Percentiles rank a stretch among this genome's conserved stretches.
Evolutionary conservation across 1,140 invertebrate species (phyloP).

Genomic region (Tribolium castaneum): DNA sequence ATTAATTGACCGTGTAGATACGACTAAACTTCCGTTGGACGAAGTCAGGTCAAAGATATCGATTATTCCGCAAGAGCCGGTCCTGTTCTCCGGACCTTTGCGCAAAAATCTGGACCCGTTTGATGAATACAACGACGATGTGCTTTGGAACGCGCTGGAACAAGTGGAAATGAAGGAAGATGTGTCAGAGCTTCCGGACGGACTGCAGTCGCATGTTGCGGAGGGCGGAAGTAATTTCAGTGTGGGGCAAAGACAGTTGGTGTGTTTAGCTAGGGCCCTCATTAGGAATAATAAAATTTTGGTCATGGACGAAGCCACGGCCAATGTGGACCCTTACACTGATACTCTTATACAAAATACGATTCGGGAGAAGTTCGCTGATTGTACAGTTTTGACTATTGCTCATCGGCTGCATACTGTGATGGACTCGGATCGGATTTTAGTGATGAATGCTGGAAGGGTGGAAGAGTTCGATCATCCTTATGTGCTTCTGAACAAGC

Average conservation of each 20-base stretch:
- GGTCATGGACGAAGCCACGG: slow-evolving; percentile 72
- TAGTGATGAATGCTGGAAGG: slow-evolving; percentile 77
- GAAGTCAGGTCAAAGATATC: slow-evolving; percentile 79
- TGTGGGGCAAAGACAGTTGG: slow-evolving; percentile 69
- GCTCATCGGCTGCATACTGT: slow-evolving; percentile 76
- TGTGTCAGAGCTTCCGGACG: slow-evolving; percentile 65
- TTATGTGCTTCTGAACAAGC: slow-evolving; percentile 70
- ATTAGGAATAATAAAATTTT: slow-evolving; percentile 70
- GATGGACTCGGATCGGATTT: slow-evolving; percentile 78
- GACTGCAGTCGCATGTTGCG: slow-evolving; percentile 69
- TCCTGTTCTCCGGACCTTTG: slow-evolving; percentile 85
- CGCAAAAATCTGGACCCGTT: slow-evolving; percentile 92
- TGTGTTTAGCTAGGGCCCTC: slow-evolving; percentile 70
- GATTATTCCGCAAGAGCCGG: slow-evolving; percentile 88
- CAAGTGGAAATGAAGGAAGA: slow-evolving; percentile 79
- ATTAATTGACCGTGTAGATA: slow-evolving; percentile 71
- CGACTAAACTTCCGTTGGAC: slow-evolving; percentile 73
- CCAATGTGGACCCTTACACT: slow-evolving; percentile 73
- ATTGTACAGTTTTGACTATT: slow-evolving; percentile 79
- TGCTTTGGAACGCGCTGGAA: slow-evolving; percentile 86
- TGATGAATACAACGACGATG: slow-evolving; percentile 75
- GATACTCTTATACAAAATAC: slow-evolving; percentile 73
- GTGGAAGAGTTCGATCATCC: slow-evolving; percentile 73
- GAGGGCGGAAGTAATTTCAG: slow-evolving; percentile 73
- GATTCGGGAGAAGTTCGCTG: slow-evolving; percentile 69